These are phyloP conservation scores for Hydroisotoma schaefferi DNA, from an alignment of 2,888 invertebrate species.

Conservation along the genomic window DNA sequence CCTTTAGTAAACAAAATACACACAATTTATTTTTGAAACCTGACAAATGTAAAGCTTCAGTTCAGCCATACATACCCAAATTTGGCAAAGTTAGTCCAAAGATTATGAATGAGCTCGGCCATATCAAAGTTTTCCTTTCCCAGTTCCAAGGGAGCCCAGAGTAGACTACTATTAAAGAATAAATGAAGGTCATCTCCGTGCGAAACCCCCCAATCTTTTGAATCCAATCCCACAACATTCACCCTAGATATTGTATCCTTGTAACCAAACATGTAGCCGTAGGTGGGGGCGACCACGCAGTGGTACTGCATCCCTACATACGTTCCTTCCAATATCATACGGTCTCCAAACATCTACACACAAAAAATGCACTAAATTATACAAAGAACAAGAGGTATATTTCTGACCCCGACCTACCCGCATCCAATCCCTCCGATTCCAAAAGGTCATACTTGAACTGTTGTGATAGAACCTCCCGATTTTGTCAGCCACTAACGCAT, in stretches of 20 bases:
- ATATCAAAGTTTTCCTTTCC: neutral
- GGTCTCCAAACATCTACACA: constrained; percentile 14
- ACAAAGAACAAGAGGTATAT: neutral
- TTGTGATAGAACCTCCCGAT: constrained; percentile 8
- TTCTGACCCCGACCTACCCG: neutral
- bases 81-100: constrained; percentile 11
- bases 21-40: neutral
- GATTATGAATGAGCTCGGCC: neutral
- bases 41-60: neutral
- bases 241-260: constrained; percentile 2
- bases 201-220: constrained; percentile 11
- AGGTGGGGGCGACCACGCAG: constrained; percentile 6
- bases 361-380: neutral
- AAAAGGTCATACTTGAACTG: constrained; percentile 5
- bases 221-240: neutral
- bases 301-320: constrained; percentile 20
- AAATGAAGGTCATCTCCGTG: constrained; percentile 7
- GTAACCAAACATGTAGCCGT: constrained; percentile 11
- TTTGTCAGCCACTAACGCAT: constrained; percentile 1
- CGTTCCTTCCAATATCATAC: constrained; percentile 7
- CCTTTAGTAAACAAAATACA: neutral
- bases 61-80: constrained; percentile 5
- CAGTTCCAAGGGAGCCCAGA: neutral
- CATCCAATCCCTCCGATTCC: constrained; percentile 2
- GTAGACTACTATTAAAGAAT: constrained; percentile 3